Evolutionary conservation across 2,888 invertebrate species (phyloP), one percentile per base, ranked within the genome.

Genomic region (Rhaphigaster nebulosa): DNA sequence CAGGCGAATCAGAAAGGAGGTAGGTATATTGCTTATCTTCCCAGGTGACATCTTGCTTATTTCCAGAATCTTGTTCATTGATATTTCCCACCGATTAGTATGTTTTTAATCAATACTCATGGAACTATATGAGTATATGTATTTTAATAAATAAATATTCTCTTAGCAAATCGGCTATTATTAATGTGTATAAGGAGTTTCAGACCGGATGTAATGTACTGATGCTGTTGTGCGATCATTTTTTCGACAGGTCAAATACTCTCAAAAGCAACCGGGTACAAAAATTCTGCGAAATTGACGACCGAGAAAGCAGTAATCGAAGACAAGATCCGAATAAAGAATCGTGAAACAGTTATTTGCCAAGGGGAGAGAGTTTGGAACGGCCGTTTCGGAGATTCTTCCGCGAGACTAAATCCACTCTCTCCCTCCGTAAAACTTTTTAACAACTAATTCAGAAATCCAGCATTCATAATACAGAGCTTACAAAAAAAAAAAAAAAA

Each of bases 281-380:
- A 65, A 10, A 34, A 70, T 70, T 20, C 34, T 70, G 34, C 20
- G 70, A 26, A 34, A 70, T 29, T n/a, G 13, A 29, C 34, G 70
- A 34, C 34, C 70, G 70, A 34, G 65, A 65, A 65, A 65, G 34
- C 65, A 65, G 70, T 70, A 70, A 70, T 70, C 70, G 65, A 70
- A 70, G 65, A 13, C 65, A 26, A 65, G 34, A 70, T 34, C 70
- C 70, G 70, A 34, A 70, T 70, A 70, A 70, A 70, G 84, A 45
- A 84, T 84, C 45, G 84, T 84, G 84, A 45, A 84, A 41, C 84
- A 84, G 84, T 45, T 84, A 45, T 41, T 84, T 45, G 84, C 45
- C 15, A 38, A 45, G 80, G 41, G 45, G 84, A 84, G 84, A 84
- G 84, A 84, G 84, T 84, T n/a, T 84, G 45, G 45, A 45, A 45